Percentiles rank a stretch among this genome's conserved stretches.
Conservation (phyloP, 2,888 invertebrate species). For the Lordiphosa fenestrarum region DNA sequence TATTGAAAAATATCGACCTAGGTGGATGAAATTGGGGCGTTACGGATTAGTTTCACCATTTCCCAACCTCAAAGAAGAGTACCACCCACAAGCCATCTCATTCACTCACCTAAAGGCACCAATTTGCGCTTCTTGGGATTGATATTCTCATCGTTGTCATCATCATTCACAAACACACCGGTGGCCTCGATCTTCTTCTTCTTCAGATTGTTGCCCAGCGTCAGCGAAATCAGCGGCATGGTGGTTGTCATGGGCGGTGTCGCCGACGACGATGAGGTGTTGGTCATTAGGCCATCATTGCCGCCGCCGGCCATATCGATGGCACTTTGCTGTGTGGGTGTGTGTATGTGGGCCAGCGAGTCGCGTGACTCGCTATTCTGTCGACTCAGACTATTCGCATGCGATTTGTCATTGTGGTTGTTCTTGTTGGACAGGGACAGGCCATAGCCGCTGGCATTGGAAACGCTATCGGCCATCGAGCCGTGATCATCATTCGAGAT, state of each 20-base stretch:
- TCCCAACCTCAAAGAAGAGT: too few species aligned
- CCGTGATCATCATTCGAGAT: constrained; percentile 81
- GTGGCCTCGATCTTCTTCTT: constrained; percentile 89
- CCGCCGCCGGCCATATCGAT: constrained; percentile 21
- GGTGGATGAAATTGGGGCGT: too few species aligned
- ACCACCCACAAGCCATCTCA: not conserved
- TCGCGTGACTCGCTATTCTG: constrained; percentile 78
- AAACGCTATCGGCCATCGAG: constrained; percentile 89
- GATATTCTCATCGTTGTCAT: constrained; percentile 84
- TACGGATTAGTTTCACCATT: too few species aligned
- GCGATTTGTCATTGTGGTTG: constrained; percentile 46
- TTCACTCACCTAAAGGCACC: constrained; percentile 85
- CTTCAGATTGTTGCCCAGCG: constrained; percentile 79
- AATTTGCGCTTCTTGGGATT: constrained; percentile 87
- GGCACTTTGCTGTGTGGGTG: constrained; percentile 46
- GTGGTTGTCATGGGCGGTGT: constrained; percentile 73
- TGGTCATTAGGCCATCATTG: constrained; percentile 33
- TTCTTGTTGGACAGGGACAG: constrained; percentile 31
- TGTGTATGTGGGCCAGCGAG: constrained; percentile 55
- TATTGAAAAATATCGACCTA: too few species aligned
- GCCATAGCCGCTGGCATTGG: constrained; percentile 79
- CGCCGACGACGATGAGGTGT: constrained; percentile 35
- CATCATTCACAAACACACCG: constrained; percentile 92
- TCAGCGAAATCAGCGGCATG: constrained; percentile 80
- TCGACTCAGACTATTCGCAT: constrained; percentile 44